Conservation (phyloP, 2,113 vertebrate species). For the Daubentonia madagascariensis region DNA sequence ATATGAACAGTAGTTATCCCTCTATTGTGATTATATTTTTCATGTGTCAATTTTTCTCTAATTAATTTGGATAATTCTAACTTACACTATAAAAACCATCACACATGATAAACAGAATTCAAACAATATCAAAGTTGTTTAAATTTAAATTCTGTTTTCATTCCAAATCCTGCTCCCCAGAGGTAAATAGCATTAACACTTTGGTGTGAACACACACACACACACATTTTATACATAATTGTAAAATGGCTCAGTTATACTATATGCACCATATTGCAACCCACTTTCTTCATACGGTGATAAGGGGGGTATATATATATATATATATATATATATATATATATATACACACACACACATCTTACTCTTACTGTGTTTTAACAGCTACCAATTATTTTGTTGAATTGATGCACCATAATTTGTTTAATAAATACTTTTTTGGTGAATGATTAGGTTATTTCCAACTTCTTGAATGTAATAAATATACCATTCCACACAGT, state of each 20-base stretch:
- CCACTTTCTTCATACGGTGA: not conserved
- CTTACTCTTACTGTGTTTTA: not conserved
- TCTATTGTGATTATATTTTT: not conserved
- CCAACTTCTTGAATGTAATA: not conserved
- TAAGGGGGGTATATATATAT: not conserved
- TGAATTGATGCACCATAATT: not conserved
- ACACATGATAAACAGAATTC: not conserved
- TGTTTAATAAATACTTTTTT: not conserved
- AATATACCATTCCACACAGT: not conserved
- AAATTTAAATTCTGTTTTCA: conserved; percentile 37
- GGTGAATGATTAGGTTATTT: not conserved
- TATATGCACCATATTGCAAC: not conserved
- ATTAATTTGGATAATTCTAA: not conserved
- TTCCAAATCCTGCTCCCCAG: not conserved
- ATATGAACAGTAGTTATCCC: not conserved
- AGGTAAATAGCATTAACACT: not conserved
- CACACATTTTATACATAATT: not conserved
- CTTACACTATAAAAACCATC: not conserved
- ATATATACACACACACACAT: not conserved
- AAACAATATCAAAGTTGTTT: not conserved
- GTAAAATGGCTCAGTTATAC: not conserved
- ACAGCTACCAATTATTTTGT: not conserved
- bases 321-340: not conserved
- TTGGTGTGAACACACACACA: not conserved
- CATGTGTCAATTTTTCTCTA: not conserved